Base-by-base conservation (phyloP, 2,888 invertebrate genomes). In the Drosophila borealis region DNA sequence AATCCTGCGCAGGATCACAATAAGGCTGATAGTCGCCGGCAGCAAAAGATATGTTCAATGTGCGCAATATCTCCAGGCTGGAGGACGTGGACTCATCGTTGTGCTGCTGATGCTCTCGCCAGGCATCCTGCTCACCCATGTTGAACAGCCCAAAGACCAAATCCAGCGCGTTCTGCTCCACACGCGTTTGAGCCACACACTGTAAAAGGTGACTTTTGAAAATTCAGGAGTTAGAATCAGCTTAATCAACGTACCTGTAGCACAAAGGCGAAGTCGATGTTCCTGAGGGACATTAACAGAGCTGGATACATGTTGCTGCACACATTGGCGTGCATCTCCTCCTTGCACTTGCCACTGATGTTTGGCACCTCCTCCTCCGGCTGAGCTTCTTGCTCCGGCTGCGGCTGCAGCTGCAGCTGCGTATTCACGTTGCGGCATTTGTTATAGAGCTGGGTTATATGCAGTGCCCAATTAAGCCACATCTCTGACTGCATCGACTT, bases 271-370 rank as follows among this genome's bases (percentile, higher is more conserved):
- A 96, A 93, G 4, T 96, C 95, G 29, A 97, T 93, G 74, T 95
- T 94, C 90, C 95, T 95, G 14, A 95, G 93, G 54, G 96, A 95
- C 81, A 95, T 94, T 42, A 96, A 93, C 54, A 96, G 93, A 60
- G 94, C 94, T 0, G 97, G 96, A 87, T 95, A 96, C 13, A 96
- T 95, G 88, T 97, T 97, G 83, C 95, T 95, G 90, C 96, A 96
- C 34, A 96, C 90, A 75, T 92, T 90, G 36, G 91, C 90, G 57
- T 90, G 91, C 45, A 89, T 77, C 59, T 79, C 80, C 60, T 84
- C 78, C 57, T 89, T 89, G 36, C 81, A 66, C 19, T 65, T 67
- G 4, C 74, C 62, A 8, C 70, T 68, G 8, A 59, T 9, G 44
- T 68, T 75, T 14, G 62, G 83, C 66, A 75, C 88, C 25, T 75